phyloP scores from a whole-genome alignment of 2,888 invertebrate species.

The Phragmatobia fuliginosa region DNA sequence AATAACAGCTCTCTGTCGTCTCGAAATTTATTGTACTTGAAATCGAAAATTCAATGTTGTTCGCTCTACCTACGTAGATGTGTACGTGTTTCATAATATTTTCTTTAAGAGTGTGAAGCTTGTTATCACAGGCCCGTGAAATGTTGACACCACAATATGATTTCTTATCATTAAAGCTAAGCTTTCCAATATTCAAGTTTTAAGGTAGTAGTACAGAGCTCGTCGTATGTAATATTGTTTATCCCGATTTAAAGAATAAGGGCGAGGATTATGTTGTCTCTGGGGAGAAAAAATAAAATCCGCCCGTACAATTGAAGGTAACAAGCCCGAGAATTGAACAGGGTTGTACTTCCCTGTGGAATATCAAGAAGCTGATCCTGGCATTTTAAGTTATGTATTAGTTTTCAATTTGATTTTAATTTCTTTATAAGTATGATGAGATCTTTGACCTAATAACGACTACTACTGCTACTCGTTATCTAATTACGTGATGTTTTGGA shows the following conservation, averaged over 20 bases:
- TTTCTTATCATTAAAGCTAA: conserved; percentile 25
- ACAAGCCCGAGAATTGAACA: conserved; percentile 24
- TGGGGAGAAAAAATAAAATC: conserved; percentile 38
- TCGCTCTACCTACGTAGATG: conserved; percentile 24
- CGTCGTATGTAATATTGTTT: conserved; percentile 24
- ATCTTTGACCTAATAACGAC: neutral
- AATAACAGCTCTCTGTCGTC: neutral
- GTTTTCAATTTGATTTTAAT: neutral
- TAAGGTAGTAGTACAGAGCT: conserved; percentile 26
- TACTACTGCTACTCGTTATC: neutral
- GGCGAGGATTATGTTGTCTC: conserved; percentile 31
- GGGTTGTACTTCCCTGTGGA: conserved; percentile 35
- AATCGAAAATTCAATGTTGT: conserved; percentile 34
- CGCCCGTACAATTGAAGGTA: conserved; percentile 29
- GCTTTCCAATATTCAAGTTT: conserved; percentile 25
- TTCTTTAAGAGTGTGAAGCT: conserved; percentile 23
- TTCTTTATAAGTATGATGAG: neutral
- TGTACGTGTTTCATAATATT: conserved; percentile 26
- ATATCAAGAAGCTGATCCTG: neutral
- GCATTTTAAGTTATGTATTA: neutral
- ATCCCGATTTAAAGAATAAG: conserved; percentile 36
- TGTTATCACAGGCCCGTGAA: conserved; percentile 13
- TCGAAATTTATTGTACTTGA: conserved; percentile 37
- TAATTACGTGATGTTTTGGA: too few species aligned
- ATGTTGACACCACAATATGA: neutral